Evolutionary conservation across 2,113 vertebrate species (phyloP).

Genomic region (Percopsis transmontana): DNA sequence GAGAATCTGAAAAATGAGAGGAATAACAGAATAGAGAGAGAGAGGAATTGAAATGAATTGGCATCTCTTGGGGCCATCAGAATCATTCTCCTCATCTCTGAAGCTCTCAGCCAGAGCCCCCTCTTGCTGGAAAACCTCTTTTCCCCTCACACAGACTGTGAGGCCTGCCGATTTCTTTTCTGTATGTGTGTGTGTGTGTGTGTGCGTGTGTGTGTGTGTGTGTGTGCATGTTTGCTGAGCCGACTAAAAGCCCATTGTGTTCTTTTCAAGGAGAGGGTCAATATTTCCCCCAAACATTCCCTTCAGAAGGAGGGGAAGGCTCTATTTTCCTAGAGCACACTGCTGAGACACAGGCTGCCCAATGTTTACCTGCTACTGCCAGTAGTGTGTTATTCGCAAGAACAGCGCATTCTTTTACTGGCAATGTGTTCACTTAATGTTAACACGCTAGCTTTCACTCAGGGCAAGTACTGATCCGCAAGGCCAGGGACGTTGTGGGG

Average conservation of each 20-base stretch:
- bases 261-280: background rate
- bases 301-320: background rate
- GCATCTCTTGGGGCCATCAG: background rate
- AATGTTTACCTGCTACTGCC: no score
- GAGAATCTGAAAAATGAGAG: background rate
- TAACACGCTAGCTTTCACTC: no score
- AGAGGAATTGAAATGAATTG: background rate
- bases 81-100: background rate
- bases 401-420: no score
- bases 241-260: background rate
- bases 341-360: background rate
- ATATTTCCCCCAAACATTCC: conserved; percentile 7
- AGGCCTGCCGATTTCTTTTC: conserved; percentile 3
- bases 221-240: no score
- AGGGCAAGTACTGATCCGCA: no score
- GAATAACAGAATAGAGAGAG: background rate
- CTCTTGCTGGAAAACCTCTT: background rate
- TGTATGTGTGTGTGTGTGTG: no score
- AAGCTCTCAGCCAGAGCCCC: background rate
- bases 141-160: background rate
- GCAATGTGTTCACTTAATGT: no score
- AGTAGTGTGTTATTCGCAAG: no score
- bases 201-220: no score
- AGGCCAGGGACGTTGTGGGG: no score
- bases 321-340: background rate